phyloP scores from a whole-genome alignment of 2,888 invertebrate species.

The Scelioninae gen. 1 region DNA sequence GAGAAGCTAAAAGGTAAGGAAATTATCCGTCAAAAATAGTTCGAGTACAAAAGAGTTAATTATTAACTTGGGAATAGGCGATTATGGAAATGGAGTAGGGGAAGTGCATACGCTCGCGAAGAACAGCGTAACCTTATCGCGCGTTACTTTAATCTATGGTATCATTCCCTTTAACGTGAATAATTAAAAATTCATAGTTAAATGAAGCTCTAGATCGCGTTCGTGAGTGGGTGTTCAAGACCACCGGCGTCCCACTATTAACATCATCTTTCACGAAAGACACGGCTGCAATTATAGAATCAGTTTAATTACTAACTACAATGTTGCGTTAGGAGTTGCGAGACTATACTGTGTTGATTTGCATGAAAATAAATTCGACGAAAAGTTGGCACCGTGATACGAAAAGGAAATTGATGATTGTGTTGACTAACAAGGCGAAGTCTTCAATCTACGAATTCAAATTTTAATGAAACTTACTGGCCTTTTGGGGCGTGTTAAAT shows the following conservation, averaged over 20 bases:
- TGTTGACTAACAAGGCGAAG: constrained; percentile 12
- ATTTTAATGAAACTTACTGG: constrained; percentile 54
- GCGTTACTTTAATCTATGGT: constrained; percentile 30
- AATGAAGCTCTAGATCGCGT: constrained; percentile 41
- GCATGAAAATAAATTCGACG: constrained; percentile 35
- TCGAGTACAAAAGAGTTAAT: constrained; percentile 4
- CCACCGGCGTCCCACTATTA: constrained; percentile 29
- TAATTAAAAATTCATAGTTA: constrained; percentile 54
- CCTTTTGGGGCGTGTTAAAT: constrained; percentile 40
- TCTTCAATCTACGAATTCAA: constrained; percentile 48
- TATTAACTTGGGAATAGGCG: constrained; percentile 4
- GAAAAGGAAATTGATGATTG: constrained; percentile 47
- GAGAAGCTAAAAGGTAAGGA: too few relatives aligned
- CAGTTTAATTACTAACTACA: constrained; percentile 58
- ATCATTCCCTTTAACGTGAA: constrained; percentile 45
- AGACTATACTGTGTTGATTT: constrained; percentile 34
- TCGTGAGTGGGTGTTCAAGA: constrained; percentile 35
- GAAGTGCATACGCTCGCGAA: too few relatives aligned
- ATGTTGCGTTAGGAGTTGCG: constrained; percentile 37
- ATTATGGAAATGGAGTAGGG: constrained; percentile 21
- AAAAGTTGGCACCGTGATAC: constrained; percentile 28
- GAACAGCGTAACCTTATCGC: constrained; percentile 9
- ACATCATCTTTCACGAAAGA: constrained; percentile 57
- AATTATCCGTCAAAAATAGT: neutral
- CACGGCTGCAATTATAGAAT: constrained; percentile 57